These are phyloP conservation scores for Nematolebias whitei DNA, from an alignment of 2,113 vertebrate genomes.

Conservation along the genomic window DNA sequence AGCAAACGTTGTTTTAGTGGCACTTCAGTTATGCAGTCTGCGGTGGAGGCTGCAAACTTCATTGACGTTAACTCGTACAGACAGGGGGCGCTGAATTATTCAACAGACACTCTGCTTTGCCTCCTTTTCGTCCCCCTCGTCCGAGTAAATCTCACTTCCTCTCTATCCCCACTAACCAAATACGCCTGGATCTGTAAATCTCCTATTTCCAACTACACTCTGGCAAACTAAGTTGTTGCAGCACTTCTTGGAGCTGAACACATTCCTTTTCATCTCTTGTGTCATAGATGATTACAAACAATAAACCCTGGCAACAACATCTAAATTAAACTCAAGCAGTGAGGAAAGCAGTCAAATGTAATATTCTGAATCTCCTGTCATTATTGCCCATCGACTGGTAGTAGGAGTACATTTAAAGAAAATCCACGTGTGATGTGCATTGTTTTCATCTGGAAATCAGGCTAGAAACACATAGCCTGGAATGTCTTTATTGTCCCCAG, in stretches of 20 bases:
- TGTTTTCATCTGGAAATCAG: slow-evolving; percentile 22
- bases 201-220: slow-evolving; percentile 35
- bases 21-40: slow-evolving; percentile 46
- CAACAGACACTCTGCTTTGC: slow-evolving; percentile 62
- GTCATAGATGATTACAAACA: slow-evolving; percentile 7
- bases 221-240: slow-evolving; percentile 26
- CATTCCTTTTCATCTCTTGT: slow-evolving; percentile 2
- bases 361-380: not conserved
- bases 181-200: slow-evolving; percentile 44
- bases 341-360: slow-evolving; percentile 9
- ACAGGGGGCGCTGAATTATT: slow-evolving; percentile 81
- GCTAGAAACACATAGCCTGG: slow-evolving; percentile 24
- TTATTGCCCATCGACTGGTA: not conserved
- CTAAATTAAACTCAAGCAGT: slow-evolving; percentile 12
- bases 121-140: slow-evolving; percentile 45
- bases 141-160: slow-evolving; percentile 60
- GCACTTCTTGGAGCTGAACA: not conserved
- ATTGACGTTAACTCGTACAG: slow-evolving; percentile 77
- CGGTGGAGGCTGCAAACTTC: slow-evolving; percentile 59
- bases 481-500: slow-evolving; percentile 52
- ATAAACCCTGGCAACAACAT: slow-evolving; percentile 6
- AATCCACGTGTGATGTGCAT: slow-evolving; percentile 21
- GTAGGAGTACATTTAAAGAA: not conserved
- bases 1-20: slow-evolving; percentile 47
- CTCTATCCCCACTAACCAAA: slow-evolving; percentile 46